Evolutionary conservation across 2,113 vertebrate genomes (phyloP).

Genomic region (Corythornis madagascariensis): DNA sequence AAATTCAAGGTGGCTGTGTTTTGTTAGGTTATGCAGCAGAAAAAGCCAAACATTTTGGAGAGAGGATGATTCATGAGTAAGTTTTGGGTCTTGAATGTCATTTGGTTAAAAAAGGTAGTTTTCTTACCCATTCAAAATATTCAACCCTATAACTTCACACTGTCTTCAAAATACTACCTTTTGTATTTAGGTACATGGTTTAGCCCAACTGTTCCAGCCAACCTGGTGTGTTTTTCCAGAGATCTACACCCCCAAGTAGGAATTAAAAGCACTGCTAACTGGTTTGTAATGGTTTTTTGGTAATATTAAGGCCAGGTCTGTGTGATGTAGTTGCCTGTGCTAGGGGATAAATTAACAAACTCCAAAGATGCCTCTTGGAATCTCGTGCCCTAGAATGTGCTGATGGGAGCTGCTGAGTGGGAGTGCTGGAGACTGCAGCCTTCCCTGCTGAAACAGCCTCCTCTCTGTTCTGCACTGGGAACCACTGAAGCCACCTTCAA

Average conservation of each 20-base stretch:
- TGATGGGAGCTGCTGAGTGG: not conserved
- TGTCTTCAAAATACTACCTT: not conserved
- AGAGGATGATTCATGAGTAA: not conserved
- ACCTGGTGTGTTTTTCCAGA: not conserved
- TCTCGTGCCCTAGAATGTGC: not conserved
- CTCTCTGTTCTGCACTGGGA: conserved; percentile 26
- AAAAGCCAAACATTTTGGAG: not conserved
- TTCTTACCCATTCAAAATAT: not conserved
- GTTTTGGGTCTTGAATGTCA: not conserved
- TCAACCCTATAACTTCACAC: not conserved
- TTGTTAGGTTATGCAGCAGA: not conserved
- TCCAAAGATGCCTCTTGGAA: not conserved
- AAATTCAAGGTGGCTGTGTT: not conserved
- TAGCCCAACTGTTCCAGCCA: not conserved
- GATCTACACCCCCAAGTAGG: not conserved
- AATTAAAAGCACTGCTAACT: not conserved
- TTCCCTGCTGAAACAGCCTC: not conserved
- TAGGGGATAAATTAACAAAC: not conserved
- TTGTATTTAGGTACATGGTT: not conserved
- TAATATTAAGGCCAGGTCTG: not conserved
- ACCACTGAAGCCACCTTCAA: conserved; percentile 6
- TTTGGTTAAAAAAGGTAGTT: not conserved
- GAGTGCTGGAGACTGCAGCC: not conserved
- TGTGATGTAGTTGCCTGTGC: not conserved
- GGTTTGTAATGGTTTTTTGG: not conserved